These are phyloP conservation scores for Hydrocynus forskahlii DNA, from an alignment of 2,797 vertebrate genomes.

Conservation along the genomic window DNA sequence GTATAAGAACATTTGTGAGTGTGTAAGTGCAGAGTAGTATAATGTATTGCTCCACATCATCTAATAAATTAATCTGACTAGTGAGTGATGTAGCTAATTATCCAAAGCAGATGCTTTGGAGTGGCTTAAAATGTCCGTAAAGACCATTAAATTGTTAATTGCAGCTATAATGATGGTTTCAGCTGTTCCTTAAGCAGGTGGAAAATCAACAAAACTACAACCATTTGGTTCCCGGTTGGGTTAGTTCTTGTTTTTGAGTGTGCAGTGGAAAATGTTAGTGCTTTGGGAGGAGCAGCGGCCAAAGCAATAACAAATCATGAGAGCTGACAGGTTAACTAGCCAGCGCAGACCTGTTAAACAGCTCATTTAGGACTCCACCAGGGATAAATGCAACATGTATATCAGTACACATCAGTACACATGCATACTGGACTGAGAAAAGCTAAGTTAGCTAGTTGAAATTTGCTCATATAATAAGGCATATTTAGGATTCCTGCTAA, in stretches of 20 bases:
- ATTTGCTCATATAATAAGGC: neutral
- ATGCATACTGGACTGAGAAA: neutral
- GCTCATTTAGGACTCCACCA: conserved; percentile 5
- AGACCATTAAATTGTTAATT: too few relatives aligned
- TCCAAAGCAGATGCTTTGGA: too few relatives aligned
- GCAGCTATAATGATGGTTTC: too few relatives aligned
- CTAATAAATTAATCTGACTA: too few relatives aligned
- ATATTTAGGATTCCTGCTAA: neutral
- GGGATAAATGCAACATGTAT: neutral
- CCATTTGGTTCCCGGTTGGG: too few relatives aligned
- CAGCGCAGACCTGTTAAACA: neutral
- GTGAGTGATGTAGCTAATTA: too few relatives aligned
- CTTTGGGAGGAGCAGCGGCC: neutral
- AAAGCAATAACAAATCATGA: conserved; percentile 10
- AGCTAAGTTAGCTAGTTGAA: neutral
- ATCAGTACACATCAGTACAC: neutral
- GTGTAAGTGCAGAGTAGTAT: too few relatives aligned
- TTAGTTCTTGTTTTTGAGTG: neutral
- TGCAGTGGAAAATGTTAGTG: neutral
- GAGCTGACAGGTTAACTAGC: conserved; percentile 7
- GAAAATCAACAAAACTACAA: too few relatives aligned
- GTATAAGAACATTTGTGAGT: too few relatives aligned
- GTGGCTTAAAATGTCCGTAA: too few relatives aligned
- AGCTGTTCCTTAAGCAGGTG: too few relatives aligned
- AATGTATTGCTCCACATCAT: too few relatives aligned